phyloP scores from a whole-genome alignment of 2,888 invertebrate species.

The Argyra leucocephala region DNA sequence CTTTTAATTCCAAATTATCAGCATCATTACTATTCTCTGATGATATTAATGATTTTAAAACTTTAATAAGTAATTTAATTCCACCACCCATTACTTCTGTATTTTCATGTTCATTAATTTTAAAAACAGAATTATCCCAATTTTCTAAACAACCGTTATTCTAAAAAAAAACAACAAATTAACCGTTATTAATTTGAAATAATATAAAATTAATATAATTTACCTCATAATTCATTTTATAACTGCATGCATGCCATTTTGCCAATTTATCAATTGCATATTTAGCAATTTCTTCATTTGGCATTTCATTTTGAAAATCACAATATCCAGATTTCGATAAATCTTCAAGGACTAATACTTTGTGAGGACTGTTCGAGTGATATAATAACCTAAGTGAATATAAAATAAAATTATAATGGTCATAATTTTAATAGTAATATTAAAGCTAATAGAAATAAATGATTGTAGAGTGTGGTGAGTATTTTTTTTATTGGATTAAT shows the following conservation, averaged over 20 bases:
- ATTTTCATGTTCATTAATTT: not conserved
- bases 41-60: not conserved
- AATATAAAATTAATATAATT: too few relatives aligned
- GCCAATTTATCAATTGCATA: slow-evolving; percentile 44
- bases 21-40: too few relatives aligned
- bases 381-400: slow-evolving; percentile 17
- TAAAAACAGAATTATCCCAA: not conserved
- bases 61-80: not conserved
- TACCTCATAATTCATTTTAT: not conserved
- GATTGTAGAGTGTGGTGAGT: too few relatives aligned
- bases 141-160: not conserved
- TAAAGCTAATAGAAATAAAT: too few relatives aligned
- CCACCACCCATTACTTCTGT: not conserved
- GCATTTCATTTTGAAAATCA: not conserved
- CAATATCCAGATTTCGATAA: slow-evolving; percentile 39
- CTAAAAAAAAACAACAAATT: not conserved
- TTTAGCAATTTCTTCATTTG: slow-evolving; percentile 22
- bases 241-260: slow-evolving; percentile 42
- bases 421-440: too few relatives aligned
- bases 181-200: too few relatives aligned
- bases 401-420: not conserved
- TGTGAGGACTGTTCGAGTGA: slow-evolving; percentile 17
- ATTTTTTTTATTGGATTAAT: too few relatives aligned
- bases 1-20: not conserved
- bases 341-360: slow-evolving; percentile 42